Percentiles rank a stretch among this genome's conserved stretches.
Evolutionary conservation across 2,888 invertebrate genomes (phyloP).

Genomic region (Agrochola circellaris): DNA sequence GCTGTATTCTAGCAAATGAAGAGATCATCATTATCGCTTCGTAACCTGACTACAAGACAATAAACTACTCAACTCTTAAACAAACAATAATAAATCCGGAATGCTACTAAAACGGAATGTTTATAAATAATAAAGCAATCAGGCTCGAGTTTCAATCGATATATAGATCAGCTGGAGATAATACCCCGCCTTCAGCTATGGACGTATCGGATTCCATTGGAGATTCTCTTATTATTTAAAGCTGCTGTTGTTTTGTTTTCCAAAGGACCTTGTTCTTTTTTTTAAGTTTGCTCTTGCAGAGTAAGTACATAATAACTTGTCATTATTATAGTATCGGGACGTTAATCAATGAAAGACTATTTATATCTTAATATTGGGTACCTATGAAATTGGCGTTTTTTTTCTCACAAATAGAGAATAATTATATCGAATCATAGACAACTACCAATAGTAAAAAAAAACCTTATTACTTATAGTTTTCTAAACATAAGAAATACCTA

Average conservation of each 20-base stretch:
- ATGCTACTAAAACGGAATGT: slow-evolving; percentile 9
- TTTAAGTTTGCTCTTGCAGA: neutral
- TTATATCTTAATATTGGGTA: too few relatives aligned
- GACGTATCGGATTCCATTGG: slow-evolving; percentile 17
- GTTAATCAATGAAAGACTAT: too few relatives aligned
- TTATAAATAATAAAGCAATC: slow-evolving; percentile 34
- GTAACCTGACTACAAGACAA: neutral
- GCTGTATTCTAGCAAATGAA: too few relatives aligned
- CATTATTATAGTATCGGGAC: too few relatives aligned
- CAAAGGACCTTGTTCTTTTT: neutral
- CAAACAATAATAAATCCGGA: neutral
- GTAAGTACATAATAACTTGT: too few relatives aligned
- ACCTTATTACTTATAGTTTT: too few relatives aligned
- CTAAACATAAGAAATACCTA: too few relatives aligned
- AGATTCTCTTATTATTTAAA: slow-evolving; percentile 24
- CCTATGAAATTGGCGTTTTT: too few relatives aligned
- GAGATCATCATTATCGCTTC: too few relatives aligned
- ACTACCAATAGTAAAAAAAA: too few relatives aligned
- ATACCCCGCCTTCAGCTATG: slow-evolving; percentile 7
- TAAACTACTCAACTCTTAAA: neutral
- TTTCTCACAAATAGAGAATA: too few relatives aligned
- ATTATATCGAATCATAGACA: too few relatives aligned
- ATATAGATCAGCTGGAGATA: slow-evolving; percentile 6
- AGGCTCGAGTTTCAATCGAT: slow-evolving; percentile 9
- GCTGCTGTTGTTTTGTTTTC: slow-evolving; percentile 6